Evolutionary conservation across 2,113 vertebrate species (phyloP).

Genomic region (Pluvialis apricaria): DNA sequence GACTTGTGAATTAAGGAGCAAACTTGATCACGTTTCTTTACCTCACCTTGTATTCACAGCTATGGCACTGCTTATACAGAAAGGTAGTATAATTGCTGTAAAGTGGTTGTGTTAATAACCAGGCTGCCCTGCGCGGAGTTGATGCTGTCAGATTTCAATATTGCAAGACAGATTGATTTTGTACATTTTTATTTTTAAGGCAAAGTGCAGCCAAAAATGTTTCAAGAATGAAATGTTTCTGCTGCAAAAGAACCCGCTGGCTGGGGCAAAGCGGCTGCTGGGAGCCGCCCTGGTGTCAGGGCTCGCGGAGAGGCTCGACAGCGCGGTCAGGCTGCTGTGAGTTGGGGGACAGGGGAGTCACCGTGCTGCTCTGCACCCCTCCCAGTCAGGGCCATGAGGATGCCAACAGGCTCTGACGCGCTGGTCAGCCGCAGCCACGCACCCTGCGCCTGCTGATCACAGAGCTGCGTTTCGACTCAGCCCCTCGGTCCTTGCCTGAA

Average conservation of each 20-base stretch:
- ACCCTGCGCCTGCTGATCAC: background rate
- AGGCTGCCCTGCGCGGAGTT: background rate
- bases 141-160: constrained; percentile 10
- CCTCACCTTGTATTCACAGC: background rate
- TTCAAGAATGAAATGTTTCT: constrained; percentile 5
- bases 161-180: constrained; percentile 16
- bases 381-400: background rate
- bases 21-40: background rate
- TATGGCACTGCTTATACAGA: background rate
- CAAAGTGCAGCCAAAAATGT: background rate
- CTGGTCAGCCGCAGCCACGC: background rate
- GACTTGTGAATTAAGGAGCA: background rate
- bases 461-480: background rate
- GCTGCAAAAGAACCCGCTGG: background rate
- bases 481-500: background rate
- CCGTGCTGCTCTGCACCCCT: background rate
- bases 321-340: background rate
- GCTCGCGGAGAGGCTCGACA: rapidly evolving
- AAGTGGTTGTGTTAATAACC: background rate
- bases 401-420: background rate
- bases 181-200: constrained; percentile 44
- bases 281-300: background rate
- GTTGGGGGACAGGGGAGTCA: background rate
- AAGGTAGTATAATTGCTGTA: background rate
- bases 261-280: background rate